phyloP scores from a whole-genome alignment of 2,113 vertebrate species.

The Planiliza haematocheilus region DNA sequence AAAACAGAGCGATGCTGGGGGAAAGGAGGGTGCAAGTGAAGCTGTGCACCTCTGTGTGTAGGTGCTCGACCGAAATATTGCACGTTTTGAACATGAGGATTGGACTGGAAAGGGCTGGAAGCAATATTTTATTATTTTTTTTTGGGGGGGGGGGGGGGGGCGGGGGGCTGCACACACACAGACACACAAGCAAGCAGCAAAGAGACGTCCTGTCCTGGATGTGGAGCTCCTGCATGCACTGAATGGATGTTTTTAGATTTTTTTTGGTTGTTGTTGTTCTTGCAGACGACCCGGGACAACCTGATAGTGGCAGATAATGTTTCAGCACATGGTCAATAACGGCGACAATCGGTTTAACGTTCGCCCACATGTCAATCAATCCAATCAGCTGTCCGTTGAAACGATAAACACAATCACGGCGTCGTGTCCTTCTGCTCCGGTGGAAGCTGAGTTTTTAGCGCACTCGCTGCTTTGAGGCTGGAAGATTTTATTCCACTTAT shows the following conservation, averaged over 20 bases:
- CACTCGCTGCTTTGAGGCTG: too few relatives aligned
- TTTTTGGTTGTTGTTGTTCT: slow-evolving; percentile 31
- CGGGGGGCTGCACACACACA: background rate
- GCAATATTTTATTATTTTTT: background rate
- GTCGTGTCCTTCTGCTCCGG: too few relatives aligned
- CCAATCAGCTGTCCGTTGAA: background rate
- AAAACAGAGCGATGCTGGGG: slow-evolving; percentile 59
- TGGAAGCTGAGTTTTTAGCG: too few relatives aligned
- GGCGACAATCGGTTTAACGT: slow-evolving; percentile 43
- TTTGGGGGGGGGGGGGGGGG: too few relatives aligned
- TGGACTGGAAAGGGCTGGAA: slow-evolving; percentile 12
- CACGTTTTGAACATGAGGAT: slow-evolving; percentile 38
- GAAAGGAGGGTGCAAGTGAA: slow-evolving; percentile 68
- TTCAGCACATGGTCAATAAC: slow-evolving; percentile 61
- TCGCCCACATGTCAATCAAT: background rate
- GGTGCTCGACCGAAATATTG: slow-evolving; percentile 44
- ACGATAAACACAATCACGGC: too few relatives aligned
- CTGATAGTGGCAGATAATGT: slow-evolving; percentile 55
- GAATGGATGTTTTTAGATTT: background rate
- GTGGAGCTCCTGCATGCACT: background rate
- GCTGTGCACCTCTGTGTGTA: slow-evolving; percentile 59
- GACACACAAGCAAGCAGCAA: slow-evolving; percentile 2
- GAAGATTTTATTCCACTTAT: too few relatives aligned
- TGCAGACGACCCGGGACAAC: slow-evolving; percentile 31
- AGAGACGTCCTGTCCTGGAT: background rate